Base-by-base conservation (phyloP, 2,797 vertebrate species). In the Brachyrhaphis roseni region DNA sequence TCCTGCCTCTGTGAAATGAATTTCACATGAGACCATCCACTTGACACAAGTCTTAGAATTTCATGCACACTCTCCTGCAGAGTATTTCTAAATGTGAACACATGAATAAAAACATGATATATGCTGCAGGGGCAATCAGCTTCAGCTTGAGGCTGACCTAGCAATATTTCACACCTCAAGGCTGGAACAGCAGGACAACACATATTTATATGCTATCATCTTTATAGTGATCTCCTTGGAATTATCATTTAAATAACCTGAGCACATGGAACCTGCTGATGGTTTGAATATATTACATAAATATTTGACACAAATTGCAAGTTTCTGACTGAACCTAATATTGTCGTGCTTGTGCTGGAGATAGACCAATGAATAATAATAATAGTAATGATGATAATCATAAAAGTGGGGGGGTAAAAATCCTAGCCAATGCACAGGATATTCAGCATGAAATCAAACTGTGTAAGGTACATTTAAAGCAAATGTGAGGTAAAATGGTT, bases 171-270 rank as follows among this genome's bases (percentile, higher is more conserved):
- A 93, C 87, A 91, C 79, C 87, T 90, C 89, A 91, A 86, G 89
- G 87, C 82, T 87, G 70, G 47, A 87, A 75, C 72, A 71, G 78
- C 79, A 70, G 51, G 75, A 84, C 83, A 84, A 82, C 79, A 89
- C 74, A 79, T 79, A 90, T 92, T 89, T 91, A 92, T 77, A 84
- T 86, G 78, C 76, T 71, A 86, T 88, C 87, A 78, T 87, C 51
- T 91, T 89, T 84, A 89, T 73, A 87, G 82, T 82, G 79, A 89
- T 93, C 84, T 88, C 86, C 91, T 86, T 86, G 88, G 78, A 92
- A 93, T 93, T 91, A 93, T 92, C 89, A 93, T 94, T 92, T 91
- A 91, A 91, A 94, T 93, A 83, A 88, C 83, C 86, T 76, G 77
- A 82, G 81, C 81, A 88, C 84, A 87, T 74, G 76, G 80, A 78